A percentile compares a stretch with the other conserved stretches of the same genome.
These are phyloP conservation scores for Murina feae DNA, from an alignment of 2,113 vertebrate genomes.

Conservation along the genomic window DNA sequence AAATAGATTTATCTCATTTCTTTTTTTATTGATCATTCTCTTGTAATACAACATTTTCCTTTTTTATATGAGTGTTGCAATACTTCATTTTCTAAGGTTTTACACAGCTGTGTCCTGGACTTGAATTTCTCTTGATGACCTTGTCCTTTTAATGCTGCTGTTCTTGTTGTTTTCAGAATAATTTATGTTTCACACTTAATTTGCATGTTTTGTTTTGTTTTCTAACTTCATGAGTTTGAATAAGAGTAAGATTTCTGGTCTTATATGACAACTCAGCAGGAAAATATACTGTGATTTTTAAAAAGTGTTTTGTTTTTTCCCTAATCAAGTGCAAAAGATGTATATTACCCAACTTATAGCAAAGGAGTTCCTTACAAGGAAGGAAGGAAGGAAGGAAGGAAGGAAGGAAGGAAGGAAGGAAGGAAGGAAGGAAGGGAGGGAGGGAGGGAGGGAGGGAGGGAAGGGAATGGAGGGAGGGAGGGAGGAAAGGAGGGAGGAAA, in stretches of 20 bases:
- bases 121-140: constrained; percentile 59
- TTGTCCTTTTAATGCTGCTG: constrained; percentile 51
- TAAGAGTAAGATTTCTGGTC: constrained; percentile 60
- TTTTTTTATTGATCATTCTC: constrained; percentile 26
- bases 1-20: not conserved
- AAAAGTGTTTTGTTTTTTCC: not conserved
- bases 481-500: not conserved
- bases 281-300: not conserved
- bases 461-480: not conserved
- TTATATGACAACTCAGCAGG: constrained; percentile 50
- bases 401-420: not conserved
- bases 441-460: not conserved
- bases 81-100: constrained; percentile 38
- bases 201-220: constrained; percentile 66
- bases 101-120: constrained; percentile 50
- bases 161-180: constrained; percentile 68
- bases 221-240: constrained; percentile 48
- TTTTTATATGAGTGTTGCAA: not conserved
- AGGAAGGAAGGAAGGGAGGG: not conserved
- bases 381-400: not conserved
- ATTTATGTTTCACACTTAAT: constrained; percentile 72
- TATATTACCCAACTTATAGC: not conserved
- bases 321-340: constrained; percentile 1
- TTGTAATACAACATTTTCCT: constrained; percentile 30
- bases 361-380: not conserved